These are phyloP conservation scores for Ectemnius cavifrons DNA, from an alignment of 2,888 invertebrate species.

Conservation along the genomic window DNA sequence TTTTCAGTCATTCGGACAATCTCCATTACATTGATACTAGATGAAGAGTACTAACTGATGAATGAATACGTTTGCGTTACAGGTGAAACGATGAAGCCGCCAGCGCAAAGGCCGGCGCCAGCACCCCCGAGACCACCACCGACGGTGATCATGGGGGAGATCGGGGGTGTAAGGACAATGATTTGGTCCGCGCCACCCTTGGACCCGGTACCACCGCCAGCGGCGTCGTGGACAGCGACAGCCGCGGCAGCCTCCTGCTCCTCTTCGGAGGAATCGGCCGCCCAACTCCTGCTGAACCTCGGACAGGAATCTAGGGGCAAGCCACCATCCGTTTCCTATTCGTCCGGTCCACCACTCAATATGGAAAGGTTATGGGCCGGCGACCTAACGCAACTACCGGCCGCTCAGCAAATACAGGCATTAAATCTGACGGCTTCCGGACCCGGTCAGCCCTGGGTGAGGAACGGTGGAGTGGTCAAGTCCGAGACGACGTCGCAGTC, in stretches of 20 bases:
- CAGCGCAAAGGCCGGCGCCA: slow-evolving; percentile 73
- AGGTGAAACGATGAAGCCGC: slow-evolving; percentile 77
- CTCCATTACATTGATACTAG: no score
- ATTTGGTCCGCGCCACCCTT: slow-evolving; percentile 83
- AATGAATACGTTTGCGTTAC: not conserved
- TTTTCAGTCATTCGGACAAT: not conserved
- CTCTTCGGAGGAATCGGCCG: slow-evolving; percentile 80
- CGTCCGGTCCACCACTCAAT: slow-evolving; percentile 84
- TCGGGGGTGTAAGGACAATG: slow-evolving; percentile 90
- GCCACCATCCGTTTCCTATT: slow-evolving; percentile 71
- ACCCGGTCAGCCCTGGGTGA: slow-evolving; percentile 73
- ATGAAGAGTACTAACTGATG: not conserved
- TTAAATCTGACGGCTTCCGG: slow-evolving; percentile 83
- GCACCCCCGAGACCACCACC: slow-evolving; percentile 84
- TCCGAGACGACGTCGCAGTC: slow-evolving; percentile 71
- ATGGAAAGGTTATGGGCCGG: slow-evolving; percentile 96
- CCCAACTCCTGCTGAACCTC: slow-evolving; percentile 86
- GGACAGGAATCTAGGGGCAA: slow-evolving; percentile 85
- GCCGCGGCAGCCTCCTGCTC: slow-evolving; percentile 80
- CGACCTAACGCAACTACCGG: slow-evolving; percentile 90
- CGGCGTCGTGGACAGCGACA: slow-evolving; percentile 80
- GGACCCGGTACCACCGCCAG: slow-evolving; percentile 79
- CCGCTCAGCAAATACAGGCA: slow-evolving; percentile 89
- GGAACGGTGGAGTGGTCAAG: slow-evolving; percentile 73
- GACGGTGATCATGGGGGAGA: slow-evolving; percentile 95